These are phyloP conservation scores for Crocuta crocuta DNA, from an alignment of 2,113 vertebrate species.

Conservation along the genomic window DNA sequence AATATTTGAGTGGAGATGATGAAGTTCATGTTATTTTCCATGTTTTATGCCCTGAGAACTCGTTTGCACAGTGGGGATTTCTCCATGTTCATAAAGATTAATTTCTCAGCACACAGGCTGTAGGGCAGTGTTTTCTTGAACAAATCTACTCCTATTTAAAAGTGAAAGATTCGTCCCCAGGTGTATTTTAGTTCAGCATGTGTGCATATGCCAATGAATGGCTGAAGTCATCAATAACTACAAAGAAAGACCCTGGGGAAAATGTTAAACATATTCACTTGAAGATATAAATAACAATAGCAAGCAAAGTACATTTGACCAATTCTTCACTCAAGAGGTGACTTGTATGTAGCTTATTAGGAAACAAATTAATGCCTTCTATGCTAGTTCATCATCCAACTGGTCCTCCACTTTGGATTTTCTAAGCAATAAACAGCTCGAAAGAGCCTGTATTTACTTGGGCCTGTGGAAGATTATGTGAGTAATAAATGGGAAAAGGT, in stretches of 20 bases:
- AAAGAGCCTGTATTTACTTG: background rate
- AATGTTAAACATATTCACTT: constrained; percentile 61
- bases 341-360: constrained; percentile 28
- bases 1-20: constrained; percentile 29
- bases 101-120: constrained; percentile 59
- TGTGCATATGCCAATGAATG: constrained; percentile 28
- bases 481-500: background rate
- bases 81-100: constrained; percentile 59
- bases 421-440: background rate
- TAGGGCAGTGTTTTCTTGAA: constrained; percentile 30
- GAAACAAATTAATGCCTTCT: constrained; percentile 37
- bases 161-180: constrained; percentile 48
- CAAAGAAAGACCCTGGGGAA: background rate
- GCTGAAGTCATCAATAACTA: constrained; percentile 52
- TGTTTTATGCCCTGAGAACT: background rate
- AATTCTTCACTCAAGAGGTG: constrained; percentile 56
- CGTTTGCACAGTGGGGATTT: constrained; percentile 44
- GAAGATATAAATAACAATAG: constrained; percentile 59
- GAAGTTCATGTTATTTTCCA: constrained; percentile 49
- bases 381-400: background rate
- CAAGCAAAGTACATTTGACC: constrained; percentile 34
- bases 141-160: constrained; percentile 46
- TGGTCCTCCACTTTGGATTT: constrained; percentile 16
- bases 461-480: background rate
- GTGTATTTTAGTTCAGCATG: constrained; percentile 47